phyloP scores from a whole-genome alignment of 2,888 invertebrate genomes.

The Ophonus ardosiacus region DNA sequence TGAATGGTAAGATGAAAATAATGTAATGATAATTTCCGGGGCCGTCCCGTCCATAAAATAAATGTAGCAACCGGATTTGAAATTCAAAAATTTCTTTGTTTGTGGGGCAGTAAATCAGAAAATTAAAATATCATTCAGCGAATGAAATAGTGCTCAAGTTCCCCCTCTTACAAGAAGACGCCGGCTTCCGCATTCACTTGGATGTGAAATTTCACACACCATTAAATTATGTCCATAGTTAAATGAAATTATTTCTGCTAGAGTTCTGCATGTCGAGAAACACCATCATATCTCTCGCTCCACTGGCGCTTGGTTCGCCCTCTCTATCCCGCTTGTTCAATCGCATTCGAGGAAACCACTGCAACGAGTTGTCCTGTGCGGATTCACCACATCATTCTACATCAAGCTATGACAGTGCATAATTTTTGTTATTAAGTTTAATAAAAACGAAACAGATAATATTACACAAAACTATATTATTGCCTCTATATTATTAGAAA shows the following conservation, averaged over 20 bases:
- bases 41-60: conserved; percentile 22
- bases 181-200: conserved; percentile 52
- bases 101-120: conserved; percentile 42
- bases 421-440: neutral
- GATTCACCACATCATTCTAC: neutral
- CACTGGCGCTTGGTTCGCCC: conserved; percentile 28
- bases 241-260: conserved; percentile 64
- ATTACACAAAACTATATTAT: no score
- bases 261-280: conserved; percentile 60
- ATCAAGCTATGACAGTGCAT: neutral
- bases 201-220: conserved; percentile 62
- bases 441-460: neutral
- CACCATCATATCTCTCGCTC: conserved; percentile 58
- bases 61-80: conserved; percentile 34
- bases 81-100: conserved; percentile 50
- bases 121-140: conserved; percentile 55
- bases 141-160: conserved; percentile 53
- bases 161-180: conserved; percentile 9
- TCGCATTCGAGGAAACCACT: neutral
- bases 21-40: conserved; percentile 31
- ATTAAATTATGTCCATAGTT: conserved; percentile 64
- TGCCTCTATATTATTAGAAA: no score
- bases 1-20: conserved; percentile 40
- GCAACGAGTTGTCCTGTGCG: neutral
- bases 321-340: neutral